phyloP scores from a whole-genome alignment of 1,140 invertebrate genomes.

The Eupristina koningsbergeri region DNA sequence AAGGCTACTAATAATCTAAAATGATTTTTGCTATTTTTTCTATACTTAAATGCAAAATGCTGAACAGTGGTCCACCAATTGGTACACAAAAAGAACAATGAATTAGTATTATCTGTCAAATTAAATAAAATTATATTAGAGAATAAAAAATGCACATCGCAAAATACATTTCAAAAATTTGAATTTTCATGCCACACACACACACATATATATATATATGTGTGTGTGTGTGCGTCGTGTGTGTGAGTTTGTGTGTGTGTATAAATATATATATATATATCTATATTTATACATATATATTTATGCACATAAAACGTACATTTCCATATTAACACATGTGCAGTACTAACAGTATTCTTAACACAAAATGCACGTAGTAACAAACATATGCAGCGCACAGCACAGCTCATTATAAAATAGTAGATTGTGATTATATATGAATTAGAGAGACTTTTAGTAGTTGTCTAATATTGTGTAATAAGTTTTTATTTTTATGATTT shows the following conservation, averaged over 20 bases:
- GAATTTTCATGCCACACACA: neutral
- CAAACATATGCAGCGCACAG: slow-evolving; percentile 39
- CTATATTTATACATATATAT: no score
- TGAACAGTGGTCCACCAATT: slow-evolving; percentile 59
- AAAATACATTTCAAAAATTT: neutral
- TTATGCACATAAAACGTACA: neutral
- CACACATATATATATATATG: neutral
- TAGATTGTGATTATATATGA: slow-evolving; percentile 10
- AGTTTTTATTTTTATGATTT: neutral
- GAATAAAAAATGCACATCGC: slow-evolving; percentile 28
- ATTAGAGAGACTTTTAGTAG: neutral
- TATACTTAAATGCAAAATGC: neutral
- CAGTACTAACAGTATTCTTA: slow-evolving; percentile 45
- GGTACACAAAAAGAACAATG: slow-evolving; percentile 52
- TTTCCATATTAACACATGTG: slow-evolving; percentile 9
- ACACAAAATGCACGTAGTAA: slow-evolving; percentile 35
- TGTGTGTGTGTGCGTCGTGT: neutral
- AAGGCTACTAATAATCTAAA: neutral
- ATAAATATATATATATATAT: neutral
- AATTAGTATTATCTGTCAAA: slow-evolving; percentile 24
- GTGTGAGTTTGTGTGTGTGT: neutral
- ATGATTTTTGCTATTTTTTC: slow-evolving; percentile 2
- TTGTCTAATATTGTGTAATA: slow-evolving; percentile 3
- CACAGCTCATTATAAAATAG: slow-evolving; percentile 36
- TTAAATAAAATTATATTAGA: slow-evolving; percentile 28